Conservation (phyloP, 2,888 invertebrate genomes). For the Drosophila acutilabella region DNA sequence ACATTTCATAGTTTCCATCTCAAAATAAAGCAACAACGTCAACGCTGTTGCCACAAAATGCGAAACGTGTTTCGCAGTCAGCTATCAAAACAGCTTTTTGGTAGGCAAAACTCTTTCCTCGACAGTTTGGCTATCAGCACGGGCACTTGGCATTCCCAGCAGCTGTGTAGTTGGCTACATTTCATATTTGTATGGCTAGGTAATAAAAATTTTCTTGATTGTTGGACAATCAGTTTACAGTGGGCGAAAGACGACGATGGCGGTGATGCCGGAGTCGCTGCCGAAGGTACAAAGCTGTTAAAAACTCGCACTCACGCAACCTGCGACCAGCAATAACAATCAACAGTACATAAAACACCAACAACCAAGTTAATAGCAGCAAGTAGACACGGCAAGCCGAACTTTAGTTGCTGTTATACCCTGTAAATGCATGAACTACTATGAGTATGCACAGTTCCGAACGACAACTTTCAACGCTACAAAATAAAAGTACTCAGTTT, state of each 20-base stretch:
- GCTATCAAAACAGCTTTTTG: slow-evolving; percentile 16
- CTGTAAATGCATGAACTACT: background rate
- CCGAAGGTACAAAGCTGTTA: slow-evolving; percentile 25
- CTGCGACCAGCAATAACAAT: slow-evolving; percentile 38
- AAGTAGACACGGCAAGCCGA: slow-evolving; percentile 27
- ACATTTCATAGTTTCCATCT: slow-evolving; percentile 31
- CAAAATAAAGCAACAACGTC: slow-evolving; percentile 8
- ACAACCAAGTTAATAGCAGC: slow-evolving; percentile 18
- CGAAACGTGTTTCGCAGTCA: slow-evolving; percentile 58
- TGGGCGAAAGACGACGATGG: slow-evolving; percentile 33
- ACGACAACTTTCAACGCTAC: background rate
- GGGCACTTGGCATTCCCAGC: slow-evolving; percentile 44
- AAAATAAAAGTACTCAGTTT: too few relatives aligned
- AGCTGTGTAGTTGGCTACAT: slow-evolving; percentile 24
- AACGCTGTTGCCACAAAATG: slow-evolving; percentile 16
- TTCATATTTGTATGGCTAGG: slow-evolving; percentile 48
- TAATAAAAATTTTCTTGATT: slow-evolving; percentile 51
- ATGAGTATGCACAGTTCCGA: background rate
- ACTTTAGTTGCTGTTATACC: slow-evolving; percentile 21
- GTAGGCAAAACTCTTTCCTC: slow-evolving; percentile 14
- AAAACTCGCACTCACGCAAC: slow-evolving; percentile 40
- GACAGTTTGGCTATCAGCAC: slow-evolving; percentile 17
- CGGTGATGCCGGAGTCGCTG: background rate
- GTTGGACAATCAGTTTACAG: slow-evolving; percentile 56
- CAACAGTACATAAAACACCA: slow-evolving; percentile 22